These are phyloP conservation scores for Sepioteuthis lessoniana DNA, from an alignment of 2,888 invertebrate species.

Conservation along the genomic window DNA sequence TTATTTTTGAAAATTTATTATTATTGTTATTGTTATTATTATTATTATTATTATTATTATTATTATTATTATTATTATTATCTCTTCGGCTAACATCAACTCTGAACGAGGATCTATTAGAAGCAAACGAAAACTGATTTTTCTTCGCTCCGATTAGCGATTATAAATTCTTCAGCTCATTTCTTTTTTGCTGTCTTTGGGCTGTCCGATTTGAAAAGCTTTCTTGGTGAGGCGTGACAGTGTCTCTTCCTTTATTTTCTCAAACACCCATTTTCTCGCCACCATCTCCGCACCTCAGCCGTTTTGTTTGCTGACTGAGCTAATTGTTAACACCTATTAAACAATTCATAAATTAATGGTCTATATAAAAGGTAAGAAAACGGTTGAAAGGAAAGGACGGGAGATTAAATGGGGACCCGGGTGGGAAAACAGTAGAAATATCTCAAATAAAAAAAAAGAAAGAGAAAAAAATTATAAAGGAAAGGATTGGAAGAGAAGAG, in stretches of 20 bases:
- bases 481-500: too few relatives aligned
- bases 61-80: background rate
- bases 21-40: background rate
- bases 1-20: background rate
- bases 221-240: background rate
- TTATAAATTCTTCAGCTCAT: background rate
- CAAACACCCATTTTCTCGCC: background rate
- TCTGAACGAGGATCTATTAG: background rate
- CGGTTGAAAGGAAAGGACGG: background rate
- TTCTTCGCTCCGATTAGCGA: background rate
- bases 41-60: too few relatives aligned
- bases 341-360: constrained; percentile 33
- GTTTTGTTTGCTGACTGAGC: background rate
- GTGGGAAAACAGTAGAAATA: too few relatives aligned
- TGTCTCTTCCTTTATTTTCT: background rate
- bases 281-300: background rate
- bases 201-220: background rate
- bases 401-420: too few relatives aligned
- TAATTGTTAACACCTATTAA: constrained; percentile 23
- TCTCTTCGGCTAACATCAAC: background rate
- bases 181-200: background rate
- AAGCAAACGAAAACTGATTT: background rate
- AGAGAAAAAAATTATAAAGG: too few relatives aligned
- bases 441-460: too few relatives aligned
- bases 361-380: background rate